These are phyloP conservation scores for Mimas tiliae DNA, from an alignment of 2,888 invertebrate genomes.

Conservation along the genomic window DNA sequence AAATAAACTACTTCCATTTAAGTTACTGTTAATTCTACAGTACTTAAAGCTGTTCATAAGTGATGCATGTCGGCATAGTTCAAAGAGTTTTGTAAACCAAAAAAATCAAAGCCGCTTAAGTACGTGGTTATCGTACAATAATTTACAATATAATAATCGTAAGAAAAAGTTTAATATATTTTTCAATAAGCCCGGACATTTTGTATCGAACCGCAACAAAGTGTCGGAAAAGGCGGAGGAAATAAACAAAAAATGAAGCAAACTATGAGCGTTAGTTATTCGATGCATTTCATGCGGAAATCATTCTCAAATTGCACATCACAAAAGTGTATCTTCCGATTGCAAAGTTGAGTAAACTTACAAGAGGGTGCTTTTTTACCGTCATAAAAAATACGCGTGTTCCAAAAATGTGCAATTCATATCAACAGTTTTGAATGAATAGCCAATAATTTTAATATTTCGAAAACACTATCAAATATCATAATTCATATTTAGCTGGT, in stretches of 20 bases:
- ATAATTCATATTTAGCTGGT: slow-evolving; percentile 56
- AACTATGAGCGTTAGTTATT: slow-evolving; percentile 68
- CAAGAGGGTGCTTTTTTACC: slow-evolving; percentile 22
- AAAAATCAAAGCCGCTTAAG: slow-evolving; percentile 49
- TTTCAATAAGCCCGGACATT: slow-evolving; percentile 43
- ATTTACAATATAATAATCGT: slow-evolving; percentile 49
- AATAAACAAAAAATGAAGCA: slow-evolving; percentile 62
- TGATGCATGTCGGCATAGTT: slow-evolving; percentile 44
- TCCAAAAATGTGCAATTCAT: slow-evolving; percentile 16
- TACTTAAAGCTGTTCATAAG: background rate
- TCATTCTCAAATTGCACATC: slow-evolving; percentile 81
- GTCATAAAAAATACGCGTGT: slow-evolving; percentile 25
- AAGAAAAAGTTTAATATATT: slow-evolving; percentile 45
- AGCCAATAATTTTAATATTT: slow-evolving; percentile 28
- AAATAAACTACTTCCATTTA: no score
- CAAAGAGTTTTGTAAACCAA: slow-evolving; percentile 46
- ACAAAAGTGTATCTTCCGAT: slow-evolving; percentile 68
- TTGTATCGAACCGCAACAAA: slow-evolving; percentile 60
- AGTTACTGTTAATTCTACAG: background rate
- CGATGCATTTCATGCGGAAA: slow-evolving; percentile 77
- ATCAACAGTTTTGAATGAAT: slow-evolving; percentile 20
- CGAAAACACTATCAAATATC: slow-evolving; percentile 61
- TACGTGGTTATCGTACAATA: slow-evolving; percentile 55
- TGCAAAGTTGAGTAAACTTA: slow-evolving; percentile 47
- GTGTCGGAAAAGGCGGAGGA: slow-evolving; percentile 57